A percentile compares a stretch with the other conserved stretches of the same genome.
phyloP scores from a whole-genome alignment of 2,113 vertebrate species.

The Tragelaphus imberbis region DNA sequence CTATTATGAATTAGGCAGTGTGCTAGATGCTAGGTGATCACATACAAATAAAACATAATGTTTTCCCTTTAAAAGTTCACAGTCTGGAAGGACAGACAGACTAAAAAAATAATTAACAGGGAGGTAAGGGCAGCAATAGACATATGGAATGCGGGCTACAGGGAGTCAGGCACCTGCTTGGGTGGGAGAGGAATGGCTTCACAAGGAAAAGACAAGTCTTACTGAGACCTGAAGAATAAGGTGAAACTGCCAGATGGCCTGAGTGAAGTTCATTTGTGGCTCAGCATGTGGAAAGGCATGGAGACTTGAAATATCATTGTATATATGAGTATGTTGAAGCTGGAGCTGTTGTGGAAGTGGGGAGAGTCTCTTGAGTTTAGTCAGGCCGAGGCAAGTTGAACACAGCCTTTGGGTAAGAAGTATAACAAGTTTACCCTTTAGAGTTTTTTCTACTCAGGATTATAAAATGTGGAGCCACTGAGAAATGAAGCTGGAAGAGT shows the following conservation, averaged over 20 bases:
- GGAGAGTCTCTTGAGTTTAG: not conserved
- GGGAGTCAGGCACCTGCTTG: not conserved
- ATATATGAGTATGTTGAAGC: not conserved
- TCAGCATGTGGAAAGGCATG: not conserved
- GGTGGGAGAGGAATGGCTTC: not conserved
- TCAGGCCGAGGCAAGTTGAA: not conserved
- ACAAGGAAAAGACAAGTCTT: slow-evolving; percentile 26
- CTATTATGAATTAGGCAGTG: not conserved
- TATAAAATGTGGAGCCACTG: not conserved
- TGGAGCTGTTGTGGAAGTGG: not conserved
- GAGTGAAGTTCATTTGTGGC: not conserved
- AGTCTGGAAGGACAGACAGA: not conserved
- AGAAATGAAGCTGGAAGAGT: not conserved
- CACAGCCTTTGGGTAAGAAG: not conserved
- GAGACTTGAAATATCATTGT: not conserved
- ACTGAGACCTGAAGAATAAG: slow-evolving; percentile 9
- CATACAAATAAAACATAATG: not conserved
- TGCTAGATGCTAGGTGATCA: not conserved
- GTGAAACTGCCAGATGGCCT: not conserved
- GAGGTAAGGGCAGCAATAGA: not conserved
- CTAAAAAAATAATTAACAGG: not conserved
- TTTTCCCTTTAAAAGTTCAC: not conserved
- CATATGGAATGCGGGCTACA: not conserved
- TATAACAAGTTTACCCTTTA: not conserved
- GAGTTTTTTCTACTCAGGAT: not conserved